Conservation (phyloP, 2,113 vertebrate species). For the Lepus europaeus region DNA sequence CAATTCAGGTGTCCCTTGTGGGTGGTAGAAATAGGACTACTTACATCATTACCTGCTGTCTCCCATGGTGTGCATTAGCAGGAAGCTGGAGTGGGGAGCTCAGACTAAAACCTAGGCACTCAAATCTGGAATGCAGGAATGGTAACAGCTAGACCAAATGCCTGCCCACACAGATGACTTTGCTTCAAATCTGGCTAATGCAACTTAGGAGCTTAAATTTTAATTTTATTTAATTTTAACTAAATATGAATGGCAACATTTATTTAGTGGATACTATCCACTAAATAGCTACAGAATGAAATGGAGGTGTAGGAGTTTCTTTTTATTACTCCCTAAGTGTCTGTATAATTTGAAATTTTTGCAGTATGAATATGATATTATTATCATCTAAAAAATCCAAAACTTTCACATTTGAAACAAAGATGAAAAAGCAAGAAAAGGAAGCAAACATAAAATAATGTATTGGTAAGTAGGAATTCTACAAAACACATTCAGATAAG, state of each 20-base stretch:
- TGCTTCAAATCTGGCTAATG: background rate
- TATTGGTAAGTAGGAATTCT: background rate
- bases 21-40: too few species aligned
- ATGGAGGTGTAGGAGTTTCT: background rate
- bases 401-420: background rate
- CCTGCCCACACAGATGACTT: too few species aligned
- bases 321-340: background rate
- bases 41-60: too few species aligned
- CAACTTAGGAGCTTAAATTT: background rate
- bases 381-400: background rate
- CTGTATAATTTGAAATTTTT: background rate
- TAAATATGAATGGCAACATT: constrained; percentile 15
- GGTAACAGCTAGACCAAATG: too few species aligned
- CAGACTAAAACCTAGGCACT: too few species aligned
- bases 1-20: too few species aligned
- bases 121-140: too few species aligned
- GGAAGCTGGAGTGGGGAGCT: too few species aligned
- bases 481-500: background rate
- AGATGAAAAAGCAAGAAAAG: background rate
- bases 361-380: background rate
- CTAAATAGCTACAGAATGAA: background rate
- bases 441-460: background rate
- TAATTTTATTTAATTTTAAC: constrained; percentile 46
- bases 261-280: background rate
- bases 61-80: too few species aligned